Percentiles rank a stretch among this genome's conserved stretches.
phyloP scores from a whole-genome alignment of 2,113 vertebrate genomes.

The Fulmarus glacialis region DNA sequence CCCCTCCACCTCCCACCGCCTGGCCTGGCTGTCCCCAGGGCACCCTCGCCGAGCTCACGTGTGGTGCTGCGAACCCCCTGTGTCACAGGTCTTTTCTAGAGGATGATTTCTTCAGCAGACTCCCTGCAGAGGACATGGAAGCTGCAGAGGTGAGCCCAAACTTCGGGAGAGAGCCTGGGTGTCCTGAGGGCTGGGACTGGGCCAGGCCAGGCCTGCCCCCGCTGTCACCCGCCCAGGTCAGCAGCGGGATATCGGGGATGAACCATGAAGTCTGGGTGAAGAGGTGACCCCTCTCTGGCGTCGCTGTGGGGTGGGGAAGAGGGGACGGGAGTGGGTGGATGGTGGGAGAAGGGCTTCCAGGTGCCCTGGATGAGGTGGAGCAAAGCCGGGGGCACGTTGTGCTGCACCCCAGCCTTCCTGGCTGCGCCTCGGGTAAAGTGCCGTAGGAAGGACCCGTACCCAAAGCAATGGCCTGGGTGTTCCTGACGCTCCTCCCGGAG shows the following conservation, averaged over 20 bases:
- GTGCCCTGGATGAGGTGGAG: background rate
- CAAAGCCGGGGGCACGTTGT: background rate
- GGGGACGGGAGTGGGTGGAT: background rate
- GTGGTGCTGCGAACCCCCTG: background rate
- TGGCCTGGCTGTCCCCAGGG: background rate
- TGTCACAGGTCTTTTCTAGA: constrained; percentile 71
- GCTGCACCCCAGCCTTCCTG: background rate
- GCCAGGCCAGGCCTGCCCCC: background rate
- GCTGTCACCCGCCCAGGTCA: background rate
- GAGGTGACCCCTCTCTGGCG: background rate
- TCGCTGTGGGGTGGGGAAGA: background rate
- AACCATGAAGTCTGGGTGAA: background rate
- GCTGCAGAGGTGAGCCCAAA: constrained; percentile 68
- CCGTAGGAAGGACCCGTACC: background rate
- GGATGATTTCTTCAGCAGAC: constrained; percentile 75
- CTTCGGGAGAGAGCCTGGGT: background rate
- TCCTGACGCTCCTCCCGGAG: background rate
- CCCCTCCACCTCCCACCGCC: background rate
- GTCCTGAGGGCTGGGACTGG: background rate
- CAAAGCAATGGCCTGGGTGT: background rate
- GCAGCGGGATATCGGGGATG: background rate
- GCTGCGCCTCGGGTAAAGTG: fast-evolving
- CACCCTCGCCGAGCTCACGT: fast-evolving
- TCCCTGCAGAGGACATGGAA: constrained; percentile 62
- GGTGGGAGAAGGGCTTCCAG: background rate